Conservation (phyloP, 2,113 vertebrate genomes). For the Rhegmatorhina hoffmannsi region DNA sequence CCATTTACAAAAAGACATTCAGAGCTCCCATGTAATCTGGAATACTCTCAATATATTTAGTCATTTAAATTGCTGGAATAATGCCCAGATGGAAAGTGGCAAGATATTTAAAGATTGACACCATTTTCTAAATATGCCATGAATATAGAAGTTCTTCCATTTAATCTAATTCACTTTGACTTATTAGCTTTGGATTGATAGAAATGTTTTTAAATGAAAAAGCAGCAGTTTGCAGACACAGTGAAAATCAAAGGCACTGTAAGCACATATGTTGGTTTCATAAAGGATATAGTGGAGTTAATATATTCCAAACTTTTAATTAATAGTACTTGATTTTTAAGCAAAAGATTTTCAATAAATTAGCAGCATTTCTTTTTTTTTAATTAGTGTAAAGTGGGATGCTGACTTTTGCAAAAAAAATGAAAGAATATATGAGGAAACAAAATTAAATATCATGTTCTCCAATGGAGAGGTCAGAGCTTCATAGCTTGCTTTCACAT, state of each 20-base stretch:
- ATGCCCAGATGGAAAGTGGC: constrained; percentile 34
- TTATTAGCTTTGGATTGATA: constrained; percentile 30
- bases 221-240: background rate
- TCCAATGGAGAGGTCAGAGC: background rate
- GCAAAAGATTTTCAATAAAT: background rate
- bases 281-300: background rate
- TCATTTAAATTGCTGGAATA: constrained; percentile 52
- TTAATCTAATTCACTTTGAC: constrained; percentile 42
- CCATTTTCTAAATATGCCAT: constrained; percentile 26
- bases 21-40: constrained; percentile 40
- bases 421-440: background rate
- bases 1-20: background rate
- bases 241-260: constrained; percentile 6
- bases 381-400: background rate
- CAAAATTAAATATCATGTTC: background rate
- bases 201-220: constrained; percentile 37
- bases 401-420: background rate
- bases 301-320: background rate
- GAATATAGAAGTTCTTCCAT: constrained; percentile 39
- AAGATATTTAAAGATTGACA: constrained; percentile 56
- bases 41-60: constrained; percentile 42
- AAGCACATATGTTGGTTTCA: background rate
- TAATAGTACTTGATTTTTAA: background rate
- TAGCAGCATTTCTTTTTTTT: background rate
- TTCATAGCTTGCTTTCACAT: background rate